Evolutionary conservation across 1,140 invertebrate species (phyloP).

Genomic region (Cydia pomonella): DNA sequence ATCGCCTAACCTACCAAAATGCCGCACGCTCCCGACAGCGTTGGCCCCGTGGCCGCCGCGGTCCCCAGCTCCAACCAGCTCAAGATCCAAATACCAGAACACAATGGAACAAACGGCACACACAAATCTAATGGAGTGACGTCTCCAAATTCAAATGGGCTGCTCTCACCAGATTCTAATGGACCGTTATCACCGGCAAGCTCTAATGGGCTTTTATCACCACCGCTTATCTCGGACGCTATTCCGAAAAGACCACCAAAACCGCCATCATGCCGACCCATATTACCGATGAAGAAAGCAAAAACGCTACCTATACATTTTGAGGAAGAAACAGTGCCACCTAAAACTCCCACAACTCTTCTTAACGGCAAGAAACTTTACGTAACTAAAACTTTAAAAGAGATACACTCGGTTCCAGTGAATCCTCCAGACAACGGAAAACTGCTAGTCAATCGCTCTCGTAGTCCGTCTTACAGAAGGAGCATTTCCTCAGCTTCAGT

Average conservation of each 20-base stretch:
- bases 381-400: constrained; percentile 74
- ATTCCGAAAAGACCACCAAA: constrained; percentile 70
- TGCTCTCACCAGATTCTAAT: constrained; percentile 52
- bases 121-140: constrained; percentile 51
- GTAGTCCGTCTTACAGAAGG: constrained; percentile 70
- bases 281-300: constrained; percentile 74
- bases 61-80: constrained; percentile 50
- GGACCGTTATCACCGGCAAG: constrained; percentile 51
- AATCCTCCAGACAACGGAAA: constrained; percentile 56
- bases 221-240: constrained; percentile 65
- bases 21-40: constrained; percentile 53
- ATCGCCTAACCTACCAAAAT: constrained; percentile 52
- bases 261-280: constrained; percentile 58
- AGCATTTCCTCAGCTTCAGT: constrained; percentile 64
- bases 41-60: constrained; percentile 41
- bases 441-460: constrained; percentile 63
- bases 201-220: constrained; percentile 34
- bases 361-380: constrained; percentile 68
- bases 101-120: constrained; percentile 49
- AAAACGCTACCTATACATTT: constrained; percentile 75
- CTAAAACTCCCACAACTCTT: constrained; percentile 55
- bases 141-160: constrained; percentile 44
- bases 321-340: constrained; percentile 61
- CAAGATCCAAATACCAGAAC: constrained; percentile 62
- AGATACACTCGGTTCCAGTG: constrained; percentile 69